Conservation (phyloP, 2,888 invertebrate species). For the Andrena praecox region DNA sequence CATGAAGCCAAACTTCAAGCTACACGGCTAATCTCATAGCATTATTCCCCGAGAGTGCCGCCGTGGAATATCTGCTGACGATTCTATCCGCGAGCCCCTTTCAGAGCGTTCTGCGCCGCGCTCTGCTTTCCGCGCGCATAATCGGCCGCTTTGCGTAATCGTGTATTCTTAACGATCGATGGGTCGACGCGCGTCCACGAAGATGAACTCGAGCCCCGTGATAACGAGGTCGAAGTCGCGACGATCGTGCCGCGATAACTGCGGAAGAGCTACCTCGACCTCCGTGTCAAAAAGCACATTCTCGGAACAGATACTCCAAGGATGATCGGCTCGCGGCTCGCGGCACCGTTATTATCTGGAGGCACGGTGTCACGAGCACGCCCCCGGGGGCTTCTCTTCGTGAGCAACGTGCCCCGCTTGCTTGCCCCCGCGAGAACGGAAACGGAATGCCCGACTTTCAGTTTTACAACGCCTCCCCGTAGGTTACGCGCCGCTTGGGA, state of each 20-base stretch:
- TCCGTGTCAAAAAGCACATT: conserved; percentile 5
- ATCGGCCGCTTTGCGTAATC: conserved; percentile 17
- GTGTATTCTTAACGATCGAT: conserved; percentile 42
- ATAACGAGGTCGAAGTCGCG: conserved; percentile 40
- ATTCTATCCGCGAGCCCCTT: neutral
- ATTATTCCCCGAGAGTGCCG: no score
- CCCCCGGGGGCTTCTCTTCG: neutral
- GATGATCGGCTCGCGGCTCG: conserved; percentile 20
- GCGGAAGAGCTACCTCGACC: conserved; percentile 1
- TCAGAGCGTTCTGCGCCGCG: neutral
- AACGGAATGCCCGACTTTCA: neutral
- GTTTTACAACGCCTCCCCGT: neutral
- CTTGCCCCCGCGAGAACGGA: neutral
- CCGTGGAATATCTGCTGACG: neutral
- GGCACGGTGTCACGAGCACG: conserved; percentile 18
- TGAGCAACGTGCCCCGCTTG: neutral
- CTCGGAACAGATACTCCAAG: neutral
- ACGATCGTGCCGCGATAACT: conserved; percentile 31
- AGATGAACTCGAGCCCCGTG: conserved; percentile 30
- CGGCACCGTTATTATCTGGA: conserved; percentile 44
- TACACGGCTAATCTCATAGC: no score
- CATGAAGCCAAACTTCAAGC: neutral
- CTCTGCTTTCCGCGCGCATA: neutral
- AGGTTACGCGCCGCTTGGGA: neutral
- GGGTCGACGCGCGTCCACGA: conserved; percentile 16